Evolutionary conservation across 2,113 vertebrate genomes (phyloP), one percentile per base, ranked within the genome.

Genomic region (Podarcis cretensis): DNA sequence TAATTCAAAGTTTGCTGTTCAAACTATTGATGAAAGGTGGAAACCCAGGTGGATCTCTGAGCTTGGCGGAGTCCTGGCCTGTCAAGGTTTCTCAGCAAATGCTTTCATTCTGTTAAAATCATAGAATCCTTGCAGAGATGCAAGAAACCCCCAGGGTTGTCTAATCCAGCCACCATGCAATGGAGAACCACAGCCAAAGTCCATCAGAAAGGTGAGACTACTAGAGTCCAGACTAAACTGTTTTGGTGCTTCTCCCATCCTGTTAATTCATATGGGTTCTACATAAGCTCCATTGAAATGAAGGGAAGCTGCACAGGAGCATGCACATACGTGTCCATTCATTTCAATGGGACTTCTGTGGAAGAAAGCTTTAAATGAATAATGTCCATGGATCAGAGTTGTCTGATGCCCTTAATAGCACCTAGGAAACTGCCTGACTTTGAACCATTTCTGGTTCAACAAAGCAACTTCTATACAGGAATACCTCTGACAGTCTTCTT

Each of bases 1-100:
- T 71, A 30, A 71, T 92, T 88, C 90, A 85, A 93, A 93, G 85
- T n/a, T 84, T 40, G 25, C 92, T 89, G 92, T 85, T 30, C 81
- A 85, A 30, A 75, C 32, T 16, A 32, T 59, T 40, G 20, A 18
- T 6, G 12, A 25, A 1, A 48, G 27, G 13, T 10, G 69, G 76
- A 80, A 16, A 59, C 10, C 84, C 48, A 5, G 16, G 23, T 66
- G 48, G 63, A 77, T 30, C 21, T n/a, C 27, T 8, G 4, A 25
- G 27, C 16, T 8, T 30, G 4, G 16, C 13, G 30, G 30, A 37
- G 57, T 25, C 16, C 13, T 63, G 35, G 68, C 14, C 73, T 1
- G 37, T 21, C 3, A 5, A 25, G 35, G 71, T 25, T 14, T 9
- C 14, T 69, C 6, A 54, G 35, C 27, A 86, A 79, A 66, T 25